Conservation (phyloP, 2,797 vertebrate species). For the Trachurus trachurus region DNA sequence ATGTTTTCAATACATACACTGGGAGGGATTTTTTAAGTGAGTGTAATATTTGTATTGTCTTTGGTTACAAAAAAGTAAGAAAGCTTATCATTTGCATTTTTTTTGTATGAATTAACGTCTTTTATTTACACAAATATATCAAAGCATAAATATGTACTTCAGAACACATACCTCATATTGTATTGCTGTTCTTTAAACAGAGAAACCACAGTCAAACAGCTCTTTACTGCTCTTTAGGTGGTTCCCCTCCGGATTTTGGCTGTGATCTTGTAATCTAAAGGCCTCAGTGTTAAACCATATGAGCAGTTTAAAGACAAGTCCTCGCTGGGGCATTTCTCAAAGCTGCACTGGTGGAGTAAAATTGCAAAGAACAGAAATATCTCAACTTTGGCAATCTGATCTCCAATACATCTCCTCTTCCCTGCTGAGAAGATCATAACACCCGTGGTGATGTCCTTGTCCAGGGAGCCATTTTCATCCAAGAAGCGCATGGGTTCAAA, state of each 20-base stretch:
- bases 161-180: slow-evolving; percentile 53
- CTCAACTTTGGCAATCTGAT: slow-evolving; percentile 87
- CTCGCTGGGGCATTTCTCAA: slow-evolving; percentile 81
- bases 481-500: slow-evolving; percentile 87
- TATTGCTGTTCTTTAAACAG: slow-evolving; percentile 1
- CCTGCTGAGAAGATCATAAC: slow-evolving; percentile 89
- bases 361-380: slow-evolving; percentile 87
- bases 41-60: slow-evolving; percentile 7
- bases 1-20: slow-evolving; percentile 7
- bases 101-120: background rate
- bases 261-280: slow-evolving; percentile 82
- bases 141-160: slow-evolving; percentile 29
- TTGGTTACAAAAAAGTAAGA: slow-evolving; percentile 1
- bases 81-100: slow-evolving; percentile 17
- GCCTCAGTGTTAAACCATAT: slow-evolving; percentile 87
- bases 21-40: background rate
- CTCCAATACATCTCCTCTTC: slow-evolving; percentile 86
- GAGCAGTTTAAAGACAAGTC: slow-evolving; percentile 80
- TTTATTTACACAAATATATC: background rate
- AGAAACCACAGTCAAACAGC: background rate
- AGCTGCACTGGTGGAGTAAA: slow-evolving; percentile 86
- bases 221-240: slow-evolving; percentile 49
- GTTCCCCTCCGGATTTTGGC: slow-evolving; percentile 70
- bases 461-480: slow-evolving; percentile 72
- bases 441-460: slow-evolving; percentile 80